Evolutionary conservation across 2,888 invertebrate species (phyloP).

Genomic region (Dusona sp.): DNA sequence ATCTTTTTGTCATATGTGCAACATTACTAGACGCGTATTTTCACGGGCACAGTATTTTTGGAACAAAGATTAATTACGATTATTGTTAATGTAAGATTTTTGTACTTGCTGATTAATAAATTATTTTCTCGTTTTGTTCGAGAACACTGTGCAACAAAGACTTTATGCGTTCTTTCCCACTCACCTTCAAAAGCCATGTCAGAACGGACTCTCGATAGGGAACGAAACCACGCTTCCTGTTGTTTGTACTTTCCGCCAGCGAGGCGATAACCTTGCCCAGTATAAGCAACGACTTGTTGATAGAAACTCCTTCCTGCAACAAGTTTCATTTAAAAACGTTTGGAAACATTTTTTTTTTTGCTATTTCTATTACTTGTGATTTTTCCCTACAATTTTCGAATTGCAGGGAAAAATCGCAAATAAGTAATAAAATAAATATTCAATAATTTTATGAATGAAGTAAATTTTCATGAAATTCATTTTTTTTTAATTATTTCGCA

Average conservation of each 20-base stretch:
- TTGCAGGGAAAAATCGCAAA: no score
- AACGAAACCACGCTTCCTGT: constrained; percentile 87
- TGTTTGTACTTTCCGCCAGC: constrained; percentile 87
- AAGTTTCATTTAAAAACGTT: constrained; percentile 5
- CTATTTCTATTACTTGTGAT: not conserved
- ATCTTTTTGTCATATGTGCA: not conserved
- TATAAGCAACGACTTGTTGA: constrained; percentile 91
- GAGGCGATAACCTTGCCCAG: constrained; percentile 93
- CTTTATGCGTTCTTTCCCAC: constrained; percentile 75
- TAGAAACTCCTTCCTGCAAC: constrained; percentile 89
- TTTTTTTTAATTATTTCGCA: no score
- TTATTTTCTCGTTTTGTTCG: constrained; percentile 34
- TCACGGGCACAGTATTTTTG: constrained; percentile 29
- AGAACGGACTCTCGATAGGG: constrained; percentile 93
- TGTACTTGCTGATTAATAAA: constrained; percentile 60
- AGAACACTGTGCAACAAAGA: not conserved
- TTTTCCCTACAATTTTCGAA: no score
- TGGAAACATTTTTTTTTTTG: not conserved
- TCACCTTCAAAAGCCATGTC: constrained; percentile 91
- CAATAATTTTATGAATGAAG: no score
- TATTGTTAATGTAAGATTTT: constrained; percentile 25
- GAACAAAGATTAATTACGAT: not conserved
- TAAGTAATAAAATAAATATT: no score
- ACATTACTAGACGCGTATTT: not conserved
- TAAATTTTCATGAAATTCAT: no score